Evolutionary conservation across 2,888 invertebrate genomes (phyloP), one percentile per base, ranked within the genome.

Genomic region (Troides oblongomaculatus): DNA sequence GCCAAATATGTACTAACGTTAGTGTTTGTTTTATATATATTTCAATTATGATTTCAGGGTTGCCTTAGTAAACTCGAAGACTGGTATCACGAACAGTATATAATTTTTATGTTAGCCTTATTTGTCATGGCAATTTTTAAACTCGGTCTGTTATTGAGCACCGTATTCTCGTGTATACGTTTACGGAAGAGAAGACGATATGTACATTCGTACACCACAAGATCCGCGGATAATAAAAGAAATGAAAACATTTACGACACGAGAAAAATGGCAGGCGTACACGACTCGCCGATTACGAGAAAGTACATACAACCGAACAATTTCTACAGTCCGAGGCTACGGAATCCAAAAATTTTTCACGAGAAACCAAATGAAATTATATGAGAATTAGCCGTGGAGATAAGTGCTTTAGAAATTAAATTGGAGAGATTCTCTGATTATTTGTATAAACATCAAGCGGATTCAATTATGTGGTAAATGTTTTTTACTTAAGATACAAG

Each of bases 61-160:
- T 97, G 97, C 75, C 86, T 95, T 61, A 93, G 91, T 46, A 93
- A 93, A 81, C 85, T 97, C 68, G 96, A 96, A 83, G 93, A 94
- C 71, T 97, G 97, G 97, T 96, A 96, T 79, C 94, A 95, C 69
- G 94, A 96, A 71, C 97, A 97, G 75, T 96, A 96, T 76, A 83
- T 95, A 39, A 88, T 95, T 56, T 94, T 97, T 75, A 91, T 97
- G 78, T 92, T 93, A 6, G 93, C 94, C 25, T 94, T 96, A 25
- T 90, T 97, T 67, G 88, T 95, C 2, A 88, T 95, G 25, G 95
- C 96, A 0, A 82, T 96, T n/a, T 93, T 96, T 62, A 96, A 97
- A 84, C 94, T 97, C 70, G 94, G 94, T 64, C 95, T 96, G 0
- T 89, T 97, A 8, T 86, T 96, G 7, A 95, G 95, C 80, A 95